Evolutionary conservation across 2,113 vertebrate species (phyloP).

Genomic region (Paraplagusia blochii): DNA sequence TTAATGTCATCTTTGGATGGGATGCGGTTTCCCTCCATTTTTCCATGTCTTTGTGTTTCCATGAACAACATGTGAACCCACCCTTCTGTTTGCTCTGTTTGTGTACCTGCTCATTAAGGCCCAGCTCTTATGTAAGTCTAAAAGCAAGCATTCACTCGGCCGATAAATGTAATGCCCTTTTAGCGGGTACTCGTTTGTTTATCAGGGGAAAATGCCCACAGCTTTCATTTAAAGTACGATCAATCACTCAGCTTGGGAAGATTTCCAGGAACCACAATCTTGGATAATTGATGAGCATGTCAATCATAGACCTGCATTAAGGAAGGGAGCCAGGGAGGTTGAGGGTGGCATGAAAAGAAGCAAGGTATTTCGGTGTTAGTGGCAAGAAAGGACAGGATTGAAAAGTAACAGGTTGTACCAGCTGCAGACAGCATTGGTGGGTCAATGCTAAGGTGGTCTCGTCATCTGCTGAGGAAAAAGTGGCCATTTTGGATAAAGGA

Average conservation of each 20-base stretch:
- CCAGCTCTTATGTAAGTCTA: slow-evolving; percentile 32
- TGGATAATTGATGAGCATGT: not conserved
- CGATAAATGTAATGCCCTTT: slow-evolving; percentile 46
- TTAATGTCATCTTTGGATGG: slow-evolving; percentile 64
- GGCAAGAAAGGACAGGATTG: no score
- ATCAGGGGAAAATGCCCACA: slow-evolving; percentile 24
- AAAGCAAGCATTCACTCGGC: slow-evolving; percentile 45
- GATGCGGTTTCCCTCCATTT: slow-evolving; percentile 34
- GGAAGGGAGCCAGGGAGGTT: not conserved
- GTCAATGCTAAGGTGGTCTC: no score
- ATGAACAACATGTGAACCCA: no score
- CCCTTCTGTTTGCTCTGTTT: slow-evolving; percentile 56
- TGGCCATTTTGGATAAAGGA: no score
- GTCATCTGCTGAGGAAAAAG: no score
- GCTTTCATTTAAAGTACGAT: slow-evolving; percentile 25
- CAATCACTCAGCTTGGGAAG: slow-evolving; percentile 7
- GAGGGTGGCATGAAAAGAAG: no score
- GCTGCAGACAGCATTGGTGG: no score
- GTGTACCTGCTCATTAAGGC: slow-evolving; percentile 37
- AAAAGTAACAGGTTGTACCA: no score
- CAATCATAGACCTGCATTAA: not conserved
- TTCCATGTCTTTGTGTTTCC: slow-evolving; percentile 36
- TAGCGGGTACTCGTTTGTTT: slow-evolving; percentile 39
- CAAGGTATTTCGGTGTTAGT: no score
- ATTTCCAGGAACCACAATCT: not conserved